Evolutionary conservation across 2,113 vertebrate species (phyloP).

Genomic region (Thunnus maccoyii): DNA sequence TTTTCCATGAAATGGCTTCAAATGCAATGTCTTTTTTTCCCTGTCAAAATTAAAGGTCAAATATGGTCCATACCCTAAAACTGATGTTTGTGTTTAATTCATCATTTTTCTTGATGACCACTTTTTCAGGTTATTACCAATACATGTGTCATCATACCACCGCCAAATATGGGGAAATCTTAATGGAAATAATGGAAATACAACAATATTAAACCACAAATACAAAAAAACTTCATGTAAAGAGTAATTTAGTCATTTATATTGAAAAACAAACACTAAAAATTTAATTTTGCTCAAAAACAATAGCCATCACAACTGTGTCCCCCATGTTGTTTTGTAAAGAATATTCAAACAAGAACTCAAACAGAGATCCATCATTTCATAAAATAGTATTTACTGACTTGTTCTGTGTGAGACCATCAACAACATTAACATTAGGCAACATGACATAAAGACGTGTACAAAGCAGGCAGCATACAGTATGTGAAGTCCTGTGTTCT

Average conservation of each 20-base stretch:
- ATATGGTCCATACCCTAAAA: constrained; percentile 35
- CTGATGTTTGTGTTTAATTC: constrained; percentile 2
- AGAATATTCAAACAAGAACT: background rate
- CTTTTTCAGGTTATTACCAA: background rate
- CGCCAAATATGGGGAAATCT: background rate
- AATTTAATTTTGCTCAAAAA: background rate
- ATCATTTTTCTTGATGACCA: background rate
- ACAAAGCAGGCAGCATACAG: constrained; percentile 28
- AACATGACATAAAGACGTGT: background rate
- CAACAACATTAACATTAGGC: constrained; percentile 1
- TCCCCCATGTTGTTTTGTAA: background rate
- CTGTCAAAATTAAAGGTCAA: constrained; percentile 78
- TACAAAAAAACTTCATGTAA: background rate
- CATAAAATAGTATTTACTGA: constrained; percentile 58
- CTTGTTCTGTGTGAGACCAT: constrained; percentile 22
- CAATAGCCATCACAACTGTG: no score
- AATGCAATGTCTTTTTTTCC: constrained; percentile 64
- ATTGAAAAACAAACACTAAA: background rate
- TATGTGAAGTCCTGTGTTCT: background rate
- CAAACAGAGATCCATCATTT: constrained; percentile 20
- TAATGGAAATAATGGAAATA: background rate
- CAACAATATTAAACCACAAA: background rate
- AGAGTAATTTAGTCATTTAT: background rate
- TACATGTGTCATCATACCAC: background rate
- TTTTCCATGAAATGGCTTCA: constrained; percentile 84